phyloP scores from a whole-genome alignment of 2,113 vertebrate genomes.

The Spea bombifrons region DNA sequence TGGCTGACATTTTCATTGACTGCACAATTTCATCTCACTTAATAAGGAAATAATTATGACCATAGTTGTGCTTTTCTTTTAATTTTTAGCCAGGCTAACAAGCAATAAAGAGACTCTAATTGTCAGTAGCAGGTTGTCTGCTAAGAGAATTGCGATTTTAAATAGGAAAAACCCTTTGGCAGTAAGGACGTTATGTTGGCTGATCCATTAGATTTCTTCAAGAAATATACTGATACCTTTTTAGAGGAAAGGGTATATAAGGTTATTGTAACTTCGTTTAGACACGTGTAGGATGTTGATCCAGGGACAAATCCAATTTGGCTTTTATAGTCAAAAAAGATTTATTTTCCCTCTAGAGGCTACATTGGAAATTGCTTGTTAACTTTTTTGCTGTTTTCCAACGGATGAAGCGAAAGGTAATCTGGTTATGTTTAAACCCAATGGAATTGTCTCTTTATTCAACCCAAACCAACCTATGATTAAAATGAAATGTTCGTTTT shows the following conservation, averaged over 20 bases:
- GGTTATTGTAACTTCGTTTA: neutral
- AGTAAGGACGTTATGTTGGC: neutral
- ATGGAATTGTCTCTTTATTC: neutral
- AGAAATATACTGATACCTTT: too few species aligned
- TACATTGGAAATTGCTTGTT: neutral
- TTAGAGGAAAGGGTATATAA: neutral
- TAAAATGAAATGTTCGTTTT: neutral
- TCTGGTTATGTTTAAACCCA: neutral
- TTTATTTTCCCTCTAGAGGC: neutral
- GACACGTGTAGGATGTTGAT: neutral
- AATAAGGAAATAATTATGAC: too few species aligned
- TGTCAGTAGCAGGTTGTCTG: neutral
- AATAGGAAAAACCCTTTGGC: neutral
- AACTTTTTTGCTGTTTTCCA: neutral
- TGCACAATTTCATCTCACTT: too few species aligned
- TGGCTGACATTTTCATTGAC: too few species aligned
- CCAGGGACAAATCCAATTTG: conserved; percentile 2
- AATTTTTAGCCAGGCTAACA: neutral
- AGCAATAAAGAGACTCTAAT: neutral
- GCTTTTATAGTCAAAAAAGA: neutral
- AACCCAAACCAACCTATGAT: neutral
- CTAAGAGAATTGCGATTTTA: neutral
- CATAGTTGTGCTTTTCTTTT: too few species aligned
- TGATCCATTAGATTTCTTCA: too few species aligned
- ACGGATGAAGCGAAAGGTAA: neutral